phyloP scores from a whole-genome alignment of 2,797 vertebrate genomes.

The Danio kyathit region DNA sequence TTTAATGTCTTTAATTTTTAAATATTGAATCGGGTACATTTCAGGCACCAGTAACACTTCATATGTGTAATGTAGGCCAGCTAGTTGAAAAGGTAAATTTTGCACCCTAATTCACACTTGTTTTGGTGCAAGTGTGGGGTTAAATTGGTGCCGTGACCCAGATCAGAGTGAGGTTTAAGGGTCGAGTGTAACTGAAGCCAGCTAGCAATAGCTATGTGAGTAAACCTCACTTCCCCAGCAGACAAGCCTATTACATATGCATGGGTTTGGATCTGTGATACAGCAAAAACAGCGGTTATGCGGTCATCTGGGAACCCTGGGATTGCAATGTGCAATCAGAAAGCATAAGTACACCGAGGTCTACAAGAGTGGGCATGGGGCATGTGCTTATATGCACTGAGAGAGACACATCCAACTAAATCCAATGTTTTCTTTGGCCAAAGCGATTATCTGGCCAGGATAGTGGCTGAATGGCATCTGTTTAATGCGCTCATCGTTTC shows the following conservation, averaged over 20 bases:
- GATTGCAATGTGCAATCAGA: constrained; percentile 48
- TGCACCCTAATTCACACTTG: too few relatives aligned
- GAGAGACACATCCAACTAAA: constrained; percentile 19
- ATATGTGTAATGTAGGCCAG: too few relatives aligned
- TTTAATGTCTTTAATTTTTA: too few relatives aligned
- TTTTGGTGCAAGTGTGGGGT: too few relatives aligned
- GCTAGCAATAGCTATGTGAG: too few relatives aligned
- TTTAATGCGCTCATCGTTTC: neutral
- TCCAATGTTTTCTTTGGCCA: constrained; percentile 1
- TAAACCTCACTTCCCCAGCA: too few relatives aligned
- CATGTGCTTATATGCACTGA: constrained; percentile 14
- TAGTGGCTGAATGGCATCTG: constrained; percentile 17
- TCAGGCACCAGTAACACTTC: too few relatives aligned
- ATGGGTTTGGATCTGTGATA: constrained; percentile 43
- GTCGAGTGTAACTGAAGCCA: too few relatives aligned
- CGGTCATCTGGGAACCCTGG: constrained; percentile 59
- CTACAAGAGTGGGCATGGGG: neutral
- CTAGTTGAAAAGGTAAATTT: too few relatives aligned
- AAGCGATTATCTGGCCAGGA: neutral
- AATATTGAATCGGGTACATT: too few relatives aligned
- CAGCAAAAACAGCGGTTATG: constrained; percentile 56
- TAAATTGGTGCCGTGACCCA: too few relatives aligned
- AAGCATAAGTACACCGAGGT: constrained; percentile 43
- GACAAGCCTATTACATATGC: constrained; percentile 14
- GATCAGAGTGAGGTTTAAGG: too few relatives aligned